Base-by-base conservation (phyloP, 2,113 vertebrate species). In the Etheostoma cragini region DNA sequence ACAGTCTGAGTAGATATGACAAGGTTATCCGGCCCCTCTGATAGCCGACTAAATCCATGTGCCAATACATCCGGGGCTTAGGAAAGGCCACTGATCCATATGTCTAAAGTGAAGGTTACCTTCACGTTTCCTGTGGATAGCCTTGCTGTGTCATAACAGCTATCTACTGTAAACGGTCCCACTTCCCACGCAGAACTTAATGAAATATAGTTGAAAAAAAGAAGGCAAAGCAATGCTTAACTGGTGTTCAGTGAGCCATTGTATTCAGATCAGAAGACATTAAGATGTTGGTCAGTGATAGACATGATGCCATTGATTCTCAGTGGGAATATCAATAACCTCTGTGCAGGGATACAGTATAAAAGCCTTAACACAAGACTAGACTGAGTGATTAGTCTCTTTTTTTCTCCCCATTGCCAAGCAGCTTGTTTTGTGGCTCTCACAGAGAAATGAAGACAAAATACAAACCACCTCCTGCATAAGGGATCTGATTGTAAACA, bases 11-110 rank as follows among this genome's bases (percentile, higher is more conserved):
- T 45, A 74, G 78, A 82, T 77, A 85, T 88, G 83, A 86, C 73
- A 73, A 80, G 83, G 78, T 89, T 87, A 82, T 89, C 80, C 87
- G 80, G 33, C 47, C 62, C 64, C 57, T 78, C 73, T 38, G 78
- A 89, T 74, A 53, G 68, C 73, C 38, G 5, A 66, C 46, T 74
- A 81, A 87, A 91, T 90, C 82, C 77, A 61, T 49, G 76, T 87
- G 87, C 84, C 84, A 67, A 66, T 90, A 78, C 74, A 85, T 77
- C 72, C 47, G 42, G 70, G 66, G 70, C 65, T 88, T 46, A 80
- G 73, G 30, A 26, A 72, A 81, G 75, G 70, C 72, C 84, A 71
- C 38, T 11, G 67, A 87, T 91, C 78, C 64, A 56, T 79, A 72
- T n/a, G 76, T 76, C 49, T 57, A 33, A 72, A 72, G 64, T 82